Evolutionary conservation across 2,113 vertebrate genomes (phyloP), one percentile per base, ranked within the genome.

Genomic region (Erpornis zantholeuca): DNA sequence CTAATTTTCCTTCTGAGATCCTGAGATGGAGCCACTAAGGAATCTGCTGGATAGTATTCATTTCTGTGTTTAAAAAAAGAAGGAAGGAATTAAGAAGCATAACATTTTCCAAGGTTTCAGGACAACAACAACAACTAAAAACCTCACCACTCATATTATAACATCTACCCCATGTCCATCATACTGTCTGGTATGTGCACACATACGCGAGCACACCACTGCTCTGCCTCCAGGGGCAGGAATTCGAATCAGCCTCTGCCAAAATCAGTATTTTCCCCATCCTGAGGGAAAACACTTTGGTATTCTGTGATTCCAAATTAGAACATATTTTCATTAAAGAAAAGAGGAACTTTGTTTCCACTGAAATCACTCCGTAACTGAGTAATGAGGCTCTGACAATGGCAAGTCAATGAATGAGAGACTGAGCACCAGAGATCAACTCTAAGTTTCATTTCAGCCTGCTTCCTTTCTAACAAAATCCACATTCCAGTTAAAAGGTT

Each of bases 21-120:
- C 94, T 99, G 99, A 79, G 98, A 98, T 8, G 99, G 99, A 54
- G 99, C 99, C 50, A 99, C 98, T 86, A 99, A 94, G 60, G 98
- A 97, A 96, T 99, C 99, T 33, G 98, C 98, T 29, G 98, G 98
- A 95, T 98, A 99, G 93, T 99, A 99, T 96, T 99, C 99, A 40
- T 99, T 99, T 95, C 99, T 99, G 56, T 21, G 21, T 71, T 29
- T 15, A 63, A 13, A 50, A 64, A 20, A 61, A 13, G 31, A 24
- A 19, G 11, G 28, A 73, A 80, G 15, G 1, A 65, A 71, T 60
- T 56, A 63, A 81, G n/a, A 15, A 87, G 33, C 21, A 31, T 31
- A 64, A 28, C 11, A 33, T 78, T 71, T 92, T 64, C 52, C n/a
- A 84, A 60, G 27, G 14, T 84, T 75, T 80, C 49, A 75, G 35